Conservation (phyloP, 2,113 vertebrate species). For the Ageneiosus marmoratus region DNA sequence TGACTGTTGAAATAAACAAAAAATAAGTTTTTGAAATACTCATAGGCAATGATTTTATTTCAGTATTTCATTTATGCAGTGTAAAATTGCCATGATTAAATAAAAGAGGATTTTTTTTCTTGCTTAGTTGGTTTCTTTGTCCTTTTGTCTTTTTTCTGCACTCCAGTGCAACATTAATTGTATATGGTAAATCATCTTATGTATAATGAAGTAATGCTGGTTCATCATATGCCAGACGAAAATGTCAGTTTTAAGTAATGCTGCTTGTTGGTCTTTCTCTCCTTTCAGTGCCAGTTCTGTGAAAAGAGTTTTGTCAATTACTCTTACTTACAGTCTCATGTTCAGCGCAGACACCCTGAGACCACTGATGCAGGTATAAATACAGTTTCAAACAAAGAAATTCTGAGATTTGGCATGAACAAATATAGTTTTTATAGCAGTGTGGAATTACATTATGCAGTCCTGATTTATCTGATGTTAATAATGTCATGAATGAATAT, state of each 20-base stretch:
- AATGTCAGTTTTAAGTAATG: not conserved
- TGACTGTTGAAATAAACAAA: not conserved
- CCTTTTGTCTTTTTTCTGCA: not conserved
- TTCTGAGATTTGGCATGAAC: not conserved
- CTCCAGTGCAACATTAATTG: not conserved
- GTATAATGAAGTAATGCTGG: not conserved
- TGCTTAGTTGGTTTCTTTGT: too few relatives aligned
- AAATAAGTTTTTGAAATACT: not conserved
- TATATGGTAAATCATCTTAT: not conserved
- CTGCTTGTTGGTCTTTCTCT: not conserved
- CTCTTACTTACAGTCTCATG: slow-evolving; percentile 71
- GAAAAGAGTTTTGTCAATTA: slow-evolving; percentile 75
- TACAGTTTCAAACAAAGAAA: not conserved
- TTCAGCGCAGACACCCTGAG: slow-evolving; percentile 68
- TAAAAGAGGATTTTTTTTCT: not conserved
- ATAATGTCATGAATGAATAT: not conserved
- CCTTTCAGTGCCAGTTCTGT: slow-evolving; percentile 74
- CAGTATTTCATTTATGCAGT: too few relatives aligned
- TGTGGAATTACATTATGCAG: not conserved
- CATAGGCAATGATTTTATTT: not conserved
- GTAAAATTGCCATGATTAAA: not conserved
- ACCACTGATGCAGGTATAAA: slow-evolving; percentile 62
- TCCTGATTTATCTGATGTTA: not conserved
- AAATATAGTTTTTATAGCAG: not conserved
- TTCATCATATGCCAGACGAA: too few relatives aligned